Evolutionary conservation across 1,140 invertebrate genomes (phyloP), one percentile per base, ranked within the genome.

Genomic region (Tribolium castaneum): DNA sequence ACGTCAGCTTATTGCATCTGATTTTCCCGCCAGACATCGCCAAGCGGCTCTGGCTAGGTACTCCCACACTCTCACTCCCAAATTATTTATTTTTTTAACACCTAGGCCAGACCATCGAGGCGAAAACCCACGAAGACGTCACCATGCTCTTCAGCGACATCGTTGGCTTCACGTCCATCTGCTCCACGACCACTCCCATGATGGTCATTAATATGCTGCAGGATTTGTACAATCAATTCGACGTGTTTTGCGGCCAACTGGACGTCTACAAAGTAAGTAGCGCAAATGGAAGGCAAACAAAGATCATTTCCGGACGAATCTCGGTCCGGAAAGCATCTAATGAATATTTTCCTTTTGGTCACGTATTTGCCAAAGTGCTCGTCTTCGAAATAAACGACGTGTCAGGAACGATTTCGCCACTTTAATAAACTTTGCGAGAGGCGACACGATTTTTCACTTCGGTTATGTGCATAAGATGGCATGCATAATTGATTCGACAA

Each of bases 171-270:
- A 98, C 97, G 0, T 95, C 95, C 16, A 98, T 97, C 82, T 97
- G 96, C 83, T 94, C 94, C 0, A 95, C 94, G 0, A 93, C 95
- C 6, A 96, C 95, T 0, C 95, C 95, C 0, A 94, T 97, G 91
- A 97, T 97, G 95, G 96, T 98, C 13, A 96, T 98, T 82, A 95
- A 93, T 83, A 97, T 98, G 96, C 90, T 98, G 19, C 95, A 97
- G 84, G 93, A 93, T 79, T 89, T 98, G 13, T 98, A 98, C 88
- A 96, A 95, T 80, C 93, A 95, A 83, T 98, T 98, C 83, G 97
- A 98, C 86, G 90, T 93, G 14, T 97, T 93, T 87, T 97, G 96
- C 82, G 96, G 95, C 77, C 92, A 94, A 81, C 89, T 97, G 6
- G 96, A 98, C 85, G 95, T 98, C 9, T 98, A 98, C 86, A 98